Evolutionary conservation across 2,888 invertebrate genomes (phyloP), one percentile per base, ranked within the genome.

Genomic region (Schrankia costaestrigalis): DNA sequence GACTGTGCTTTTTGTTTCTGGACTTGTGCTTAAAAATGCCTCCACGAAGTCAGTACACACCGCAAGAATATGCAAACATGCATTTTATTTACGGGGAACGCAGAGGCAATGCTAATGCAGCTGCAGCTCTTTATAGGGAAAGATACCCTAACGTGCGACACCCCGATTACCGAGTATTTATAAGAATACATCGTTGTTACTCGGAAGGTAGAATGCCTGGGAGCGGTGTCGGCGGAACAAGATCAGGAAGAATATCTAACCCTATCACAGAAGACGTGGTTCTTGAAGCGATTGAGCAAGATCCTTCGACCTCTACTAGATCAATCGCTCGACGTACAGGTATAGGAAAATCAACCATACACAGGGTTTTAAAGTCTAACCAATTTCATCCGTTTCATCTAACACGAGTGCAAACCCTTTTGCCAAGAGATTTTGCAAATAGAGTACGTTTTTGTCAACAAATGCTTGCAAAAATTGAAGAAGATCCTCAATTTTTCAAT

Each of bases 161-260:
- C 11, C 28, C 18, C 12, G 28, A 28, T 19, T 28, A 28, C 21
- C 45, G 18, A 24, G 35, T 9, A 41, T 43, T 31, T 43, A 50
- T 29, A 46, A 21, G 26, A 26, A 21, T 26, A 13, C 26, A 26
- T 6, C 11, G 14, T 10, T 19, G 21, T 33, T 26, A 13, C 18
- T 21, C 21, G n/a, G 26, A 33, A 21, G 33, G 26, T 10, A 33
- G 33, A 26, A 13, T 26, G 8, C 26, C 22, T 21, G 33, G 33
- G 12, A 9, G 3, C 3, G 9, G 23, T 23, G 11, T 23, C 11
- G 9, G 23, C 11, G 23, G 23, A 11, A 10, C 23, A 3, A 10
- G 11, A 5, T 5, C 23, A 5, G 23, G 10, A 10, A 23, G 23
- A 23, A 23, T 9, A 9, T 2, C 23, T 23, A 4, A 10, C 4